Evolutionary conservation across 2,888 invertebrate genomes (phyloP).

Genomic region (Eretmocerus hayati): DNA sequence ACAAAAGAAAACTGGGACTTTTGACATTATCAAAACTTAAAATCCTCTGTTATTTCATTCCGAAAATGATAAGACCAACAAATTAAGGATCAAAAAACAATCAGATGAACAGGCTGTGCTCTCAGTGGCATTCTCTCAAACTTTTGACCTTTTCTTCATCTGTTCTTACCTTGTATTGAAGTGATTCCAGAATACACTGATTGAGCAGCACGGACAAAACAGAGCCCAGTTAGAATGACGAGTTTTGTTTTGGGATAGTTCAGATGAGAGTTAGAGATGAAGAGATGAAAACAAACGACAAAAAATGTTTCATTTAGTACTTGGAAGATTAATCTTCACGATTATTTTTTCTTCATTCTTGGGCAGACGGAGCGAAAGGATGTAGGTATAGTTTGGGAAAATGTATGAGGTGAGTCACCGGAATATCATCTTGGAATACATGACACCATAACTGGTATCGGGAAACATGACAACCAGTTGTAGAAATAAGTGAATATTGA

Average conservation of each 20-base stretch:
- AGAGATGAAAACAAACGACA: slow-evolving; percentile 23
- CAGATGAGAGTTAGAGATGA: slow-evolving; percentile 22
- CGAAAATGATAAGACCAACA: slow-evolving; percentile 15
- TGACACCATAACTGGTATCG: slow-evolving; percentile 13
- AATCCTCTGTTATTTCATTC: slow-evolving; percentile 29
- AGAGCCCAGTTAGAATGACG: slow-evolving; percentile 52
- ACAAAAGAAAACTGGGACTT: slow-evolving; percentile 29
- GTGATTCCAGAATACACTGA: slow-evolving; percentile 98
- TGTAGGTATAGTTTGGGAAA: too few species aligned
- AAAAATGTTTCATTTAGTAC: slow-evolving; percentile 20
- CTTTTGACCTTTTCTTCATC: slow-evolving; percentile 22
- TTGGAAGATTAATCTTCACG: slow-evolving; percentile 3
- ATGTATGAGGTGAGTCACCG: slow-evolving; percentile 1
- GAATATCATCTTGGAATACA: slow-evolving; percentile 21
- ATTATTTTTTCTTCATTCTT: neutral
- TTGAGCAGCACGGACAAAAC: slow-evolving; percentile 67
- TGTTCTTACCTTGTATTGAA: slow-evolving; percentile 95
- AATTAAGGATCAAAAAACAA: slow-evolving; percentile 12
- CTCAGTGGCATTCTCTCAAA: slow-evolving; percentile 21
- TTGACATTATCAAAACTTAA: slow-evolving; percentile 14
- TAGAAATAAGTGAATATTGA: slow-evolving; percentile 16
- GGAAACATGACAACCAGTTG: neutral
- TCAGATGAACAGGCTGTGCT: slow-evolving; percentile 23
- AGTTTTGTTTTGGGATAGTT: slow-evolving; percentile 20
- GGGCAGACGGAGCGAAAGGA: too few species aligned